Evolutionary conservation across 2,113 vertebrate species (phyloP).

Genomic region (Proteles cristata): DNA sequence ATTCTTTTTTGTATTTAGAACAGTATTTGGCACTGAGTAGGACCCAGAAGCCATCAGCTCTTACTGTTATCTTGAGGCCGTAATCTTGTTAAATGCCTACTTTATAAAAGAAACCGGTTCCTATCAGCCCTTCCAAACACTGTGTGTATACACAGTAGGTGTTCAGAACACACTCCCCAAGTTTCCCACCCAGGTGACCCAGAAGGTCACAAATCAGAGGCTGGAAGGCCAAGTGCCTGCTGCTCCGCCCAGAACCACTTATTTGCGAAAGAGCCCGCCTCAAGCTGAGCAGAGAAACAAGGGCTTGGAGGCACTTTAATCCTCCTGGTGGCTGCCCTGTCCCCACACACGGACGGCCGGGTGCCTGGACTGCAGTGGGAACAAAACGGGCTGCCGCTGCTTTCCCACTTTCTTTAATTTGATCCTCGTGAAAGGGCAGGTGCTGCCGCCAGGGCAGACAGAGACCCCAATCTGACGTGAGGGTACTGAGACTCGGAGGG

Average conservation of each 20-base stretch:
- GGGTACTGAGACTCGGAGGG: neutral
- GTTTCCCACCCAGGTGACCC: neutral
- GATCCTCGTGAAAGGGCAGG: neutral
- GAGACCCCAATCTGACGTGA: neutral
- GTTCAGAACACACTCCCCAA: neutral
- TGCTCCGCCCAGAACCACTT: neutral
- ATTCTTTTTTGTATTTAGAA: neutral
- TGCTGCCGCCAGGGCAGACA: neutral
- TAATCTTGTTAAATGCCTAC: neutral
- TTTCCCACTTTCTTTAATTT: neutral
- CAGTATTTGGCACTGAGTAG: neutral
- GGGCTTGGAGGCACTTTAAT: neutral
- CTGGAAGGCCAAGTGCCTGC: neutral
- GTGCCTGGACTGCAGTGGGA: neutral
- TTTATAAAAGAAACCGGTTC: neutral
- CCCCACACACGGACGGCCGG: rapidly evolving
- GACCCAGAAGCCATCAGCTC: neutral
- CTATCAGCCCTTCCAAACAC: neutral
- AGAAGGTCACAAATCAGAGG: neutral
- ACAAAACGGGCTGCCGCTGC: rapidly evolving
- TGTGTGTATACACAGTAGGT: neutral
- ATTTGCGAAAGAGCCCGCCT: neutral
- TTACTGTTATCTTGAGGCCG: neutral
- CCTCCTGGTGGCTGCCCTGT: neutral
- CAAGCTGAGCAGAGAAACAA: neutral